Evolutionary conservation across 2,888 invertebrate species (phyloP).

Genomic region (Lasioglossum leucozonium): DNA sequence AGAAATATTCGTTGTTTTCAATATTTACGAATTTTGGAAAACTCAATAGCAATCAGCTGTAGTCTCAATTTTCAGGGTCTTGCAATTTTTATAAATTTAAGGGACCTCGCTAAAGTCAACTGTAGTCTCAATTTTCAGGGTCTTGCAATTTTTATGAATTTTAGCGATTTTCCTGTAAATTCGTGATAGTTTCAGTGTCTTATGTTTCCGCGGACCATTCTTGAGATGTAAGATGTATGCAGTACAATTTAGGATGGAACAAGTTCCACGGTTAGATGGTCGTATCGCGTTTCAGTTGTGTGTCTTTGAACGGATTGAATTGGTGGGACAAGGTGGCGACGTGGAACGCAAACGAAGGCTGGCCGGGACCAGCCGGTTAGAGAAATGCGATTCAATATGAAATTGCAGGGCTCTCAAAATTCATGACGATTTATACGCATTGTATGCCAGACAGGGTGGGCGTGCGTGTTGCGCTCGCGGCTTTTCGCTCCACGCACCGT

Average conservation of each 20-base stretch:
- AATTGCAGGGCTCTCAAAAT: slow-evolving; percentile 80
- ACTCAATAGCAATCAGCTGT: background rate
- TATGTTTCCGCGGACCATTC: background rate
- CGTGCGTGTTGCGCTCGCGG: slow-evolving; percentile 68
- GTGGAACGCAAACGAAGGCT: slow-evolving; percentile 46
- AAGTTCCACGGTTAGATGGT: background rate
- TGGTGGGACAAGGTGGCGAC: slow-evolving; percentile 49
- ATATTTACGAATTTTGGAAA: background rate
- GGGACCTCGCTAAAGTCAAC: too few relatives aligned
- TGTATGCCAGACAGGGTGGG: slow-evolving; percentile 76
- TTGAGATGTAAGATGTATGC: background rate
- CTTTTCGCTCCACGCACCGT: slow-evolving; percentile 66
- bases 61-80: too few relatives aligned
- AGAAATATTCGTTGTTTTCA: background rate
- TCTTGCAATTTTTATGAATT: background rate
- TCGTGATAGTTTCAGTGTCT: background rate
- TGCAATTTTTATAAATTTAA: too few relatives aligned
- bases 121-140: background rate
- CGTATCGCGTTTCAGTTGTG: background rate
- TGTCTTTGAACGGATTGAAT: background rate
- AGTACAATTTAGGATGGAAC: background rate
- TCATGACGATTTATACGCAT: slow-evolving; percentile 80
- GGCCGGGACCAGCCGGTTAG: slow-evolving; percentile 62
- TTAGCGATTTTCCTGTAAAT: background rate
- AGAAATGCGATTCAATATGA: slow-evolving; percentile 76